Base-by-base conservation (phyloP, 2,797 vertebrate species). In the Muscicapa comitata region DNA sequence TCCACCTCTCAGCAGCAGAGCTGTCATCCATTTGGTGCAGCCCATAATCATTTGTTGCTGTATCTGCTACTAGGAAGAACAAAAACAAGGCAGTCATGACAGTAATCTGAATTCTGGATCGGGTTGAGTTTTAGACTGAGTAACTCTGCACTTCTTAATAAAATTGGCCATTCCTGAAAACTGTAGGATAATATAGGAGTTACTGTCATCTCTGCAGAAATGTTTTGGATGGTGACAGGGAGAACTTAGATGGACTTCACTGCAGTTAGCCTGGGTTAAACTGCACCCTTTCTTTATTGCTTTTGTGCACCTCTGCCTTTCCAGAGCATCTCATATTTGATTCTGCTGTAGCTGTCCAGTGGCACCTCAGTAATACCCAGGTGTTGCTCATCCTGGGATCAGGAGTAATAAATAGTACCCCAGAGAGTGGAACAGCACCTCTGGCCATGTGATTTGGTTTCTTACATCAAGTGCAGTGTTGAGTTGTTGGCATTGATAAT, bases 401-500 rank as follows among this genome's bases (percentile, higher is more conserved):
- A 17, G 45, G 17, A 74, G 37, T 37, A 47, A n/a, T 29, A 51
- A 40, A n/a, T 11, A 55, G 37, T 28, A 40, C 21, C 15, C 12
- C 18, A 29, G 11, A 25, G 37, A 45, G 28, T 29, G 10, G 31
- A 70, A 55, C 0, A 0, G 26, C 11, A 28, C 61, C 45, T 83
- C 29, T 53, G 33, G 53, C 40, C 8, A 1, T 4, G 13, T 53
- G 19, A 18, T 76, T 70, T 38, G 4, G 1, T 50, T 93, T 91
- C 85, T 53, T 35, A 24, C 11, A 16, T 83, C 0, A 7, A 72
- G 26, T 31, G 5, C 0, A 1, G 10, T 17, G 35, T 45, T 67
- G 68, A 48, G 33, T 19, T 74, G 33, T 43, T n/a, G 24, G 48
- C 62, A 4, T 4, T 63, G 48, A 61, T 66, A 83, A 53, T 71